Evolutionary conservation across 2,797 vertebrate species (phyloP), one percentile per base, ranked within the genome.

Genomic region (Smutsia gigantea): DNA sequence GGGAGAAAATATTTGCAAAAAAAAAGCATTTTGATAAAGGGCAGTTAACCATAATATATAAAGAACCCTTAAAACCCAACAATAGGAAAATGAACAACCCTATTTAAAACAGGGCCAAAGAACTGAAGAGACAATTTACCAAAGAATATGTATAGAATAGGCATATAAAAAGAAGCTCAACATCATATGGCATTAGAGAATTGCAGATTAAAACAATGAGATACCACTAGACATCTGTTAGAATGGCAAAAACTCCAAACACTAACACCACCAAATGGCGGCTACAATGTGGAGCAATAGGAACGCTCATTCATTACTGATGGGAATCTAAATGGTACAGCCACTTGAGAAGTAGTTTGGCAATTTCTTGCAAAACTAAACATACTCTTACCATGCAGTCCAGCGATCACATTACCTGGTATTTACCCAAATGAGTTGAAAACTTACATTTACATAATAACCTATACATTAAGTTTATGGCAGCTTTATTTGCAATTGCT

Each of bases 11-110:
- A 64, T 74, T 72, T 89, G 23, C 29, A 74, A 74, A 93, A 46
- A 46, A 46, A 68, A 59, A 25, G 1, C 0, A 2, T 39, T 82
- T 74, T 85, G 23, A 78, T 82, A 86, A 68, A 93, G 25, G 31
- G 18, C n/a, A 63, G 21, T 63, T 61, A 90, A 71, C 29, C 27
- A 90, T 95, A 79, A 63, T 75, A 84, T 1, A 72, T 11, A 89
- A 90, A 89, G 25, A 96, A 69, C 34, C 11, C 77, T 63, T 74
- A 92, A 84, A 71, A 72, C 29, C 87, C 59, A 84, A 91, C 42
- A 87, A 68, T 29, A 83, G 93, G 27, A 37, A 90, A 79, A 63
- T 29, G 88, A 87, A 68, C 9, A 83, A 27, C 59, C 71, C 4
- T 31, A 31, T 69, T 90, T 86, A 15, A 86, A 94, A 90, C 69